Base-by-base conservation (phyloP, 2,797 vertebrate species). In the Pristis pectinata region DNA sequence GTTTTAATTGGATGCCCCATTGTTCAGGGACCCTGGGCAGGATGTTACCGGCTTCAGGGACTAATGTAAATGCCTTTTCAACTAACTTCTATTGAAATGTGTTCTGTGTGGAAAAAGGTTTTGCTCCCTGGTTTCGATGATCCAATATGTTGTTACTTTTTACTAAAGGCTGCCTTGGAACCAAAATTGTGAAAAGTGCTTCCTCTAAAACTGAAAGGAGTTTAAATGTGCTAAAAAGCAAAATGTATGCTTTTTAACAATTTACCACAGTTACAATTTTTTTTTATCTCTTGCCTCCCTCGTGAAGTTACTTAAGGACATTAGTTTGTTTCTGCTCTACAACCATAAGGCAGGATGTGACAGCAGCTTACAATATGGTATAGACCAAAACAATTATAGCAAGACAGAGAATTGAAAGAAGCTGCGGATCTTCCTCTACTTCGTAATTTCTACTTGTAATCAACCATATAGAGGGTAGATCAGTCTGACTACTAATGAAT, bases 1-100 rank as follows among this genome's bases (percentile, higher is more conserved):
- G 41, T 15, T 76, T 94, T 94, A 94, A 94, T 94, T 94, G 92
- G 70, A 76, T 74, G 92, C 15, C 92, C 92, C 92, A 94, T 94
- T 94, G 92, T 94, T 94, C 30, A 34, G 27, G 41, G 64, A 53
- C 44, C 19, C 67, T 30, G 41, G 44, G 70, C 92, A 94, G 92
- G 44, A 34, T 94, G 92, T 49, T 76, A 53, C 49, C 94, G 92
- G 70, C 27, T 49, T 94, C 44, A 53, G 67, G 30, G 44, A 94
- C 27, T 17, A 34, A 34, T 53, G 72, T 76, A 76, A 34, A 94
- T 94, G 49, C 72, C 92, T n/a, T 94, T 94, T 94, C 92, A 94
- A 44, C 30, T 34, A 94, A 44, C 30, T 34, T 56, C 44, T 53
- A 74, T 94, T 94, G 92, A 94, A 94, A 74, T 94, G 70, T 56